Base-by-base conservation (phyloP, 64 coral and sea anemone genomes). In the Montipora foliosa region DNA sequence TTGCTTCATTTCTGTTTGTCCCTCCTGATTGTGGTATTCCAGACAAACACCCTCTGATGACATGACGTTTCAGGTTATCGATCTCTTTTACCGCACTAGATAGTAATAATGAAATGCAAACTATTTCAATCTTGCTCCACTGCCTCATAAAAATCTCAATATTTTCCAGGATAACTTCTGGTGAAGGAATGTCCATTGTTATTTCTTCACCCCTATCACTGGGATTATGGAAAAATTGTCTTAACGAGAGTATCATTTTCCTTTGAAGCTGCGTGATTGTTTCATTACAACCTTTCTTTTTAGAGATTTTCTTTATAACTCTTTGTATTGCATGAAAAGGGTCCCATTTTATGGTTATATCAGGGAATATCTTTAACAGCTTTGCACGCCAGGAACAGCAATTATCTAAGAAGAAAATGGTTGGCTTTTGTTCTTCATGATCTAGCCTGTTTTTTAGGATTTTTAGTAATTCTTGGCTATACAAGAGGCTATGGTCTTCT, bases 1-100 rank as follows among this genome's bases (percentile, higher is more conserved):
- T 20, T 72, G 47, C 68, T 90, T 95, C 83, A 79, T 95, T 90
- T 79, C 89, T 25, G 50, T 95, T 95, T 85, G 94, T 95, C 37
- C 94, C 94, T 45, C 47, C 81, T 21, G 80, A 84, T 87, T 82
- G 81, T 74, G 70, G 80, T 53, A 95, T 91, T 16, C 61, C 61
- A 50, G 89, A 91, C 51, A 95, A 79, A 76, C 94, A 91, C 15
- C 82, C 89, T 71, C 88, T 95, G 48, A 7, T 29, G 6, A 95
- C 53, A 71, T 91, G 89, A 72, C 11, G n/a, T 75, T 85, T 87
- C 29, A 94, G 79, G 10, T 94, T 94, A 62, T 94, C 50, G 61
- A 94, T 94, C 71, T 89, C 92, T 61, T 81, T 29, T 45, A 74
- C 13, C 19, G 46, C 87, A 21, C 7, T 5, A 22, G 77, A 14